A percentile compares a stretch with the other conserved stretches of the same genome.
phyloP scores from a whole-genome alignment of 2,113 vertebrate species.

The Numenius arquata region DNA sequence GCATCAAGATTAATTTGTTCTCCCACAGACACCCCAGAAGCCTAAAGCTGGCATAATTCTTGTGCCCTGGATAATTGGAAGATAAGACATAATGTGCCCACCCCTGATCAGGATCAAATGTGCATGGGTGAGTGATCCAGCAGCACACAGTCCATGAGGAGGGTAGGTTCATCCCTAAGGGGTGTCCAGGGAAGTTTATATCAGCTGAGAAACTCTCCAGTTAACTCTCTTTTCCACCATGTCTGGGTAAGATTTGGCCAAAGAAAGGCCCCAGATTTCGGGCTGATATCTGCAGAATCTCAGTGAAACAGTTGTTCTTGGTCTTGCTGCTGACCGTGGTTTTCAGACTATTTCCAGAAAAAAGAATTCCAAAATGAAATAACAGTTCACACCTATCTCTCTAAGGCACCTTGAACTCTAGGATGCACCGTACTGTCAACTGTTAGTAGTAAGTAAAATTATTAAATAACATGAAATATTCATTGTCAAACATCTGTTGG shows the following conservation, averaged over 20 bases:
- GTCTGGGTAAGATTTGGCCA: background rate
- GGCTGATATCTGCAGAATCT: background rate
- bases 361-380: background rate
- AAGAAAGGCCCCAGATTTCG: background rate
- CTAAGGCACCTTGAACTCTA: background rate
- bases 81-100: background rate
- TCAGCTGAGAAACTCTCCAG: background rate
- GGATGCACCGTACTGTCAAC: background rate
- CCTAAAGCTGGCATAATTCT: background rate
- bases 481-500: constrained; percentile 45
- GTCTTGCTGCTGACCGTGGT: background rate
- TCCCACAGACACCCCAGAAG: background rate
- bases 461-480: constrained; percentile 59
- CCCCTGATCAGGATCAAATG: background rate
- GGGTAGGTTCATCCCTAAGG: background rate
- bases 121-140: background rate
- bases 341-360: background rate
- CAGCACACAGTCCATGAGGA: background rate
- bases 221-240: background rate
- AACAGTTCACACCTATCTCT: background rate
- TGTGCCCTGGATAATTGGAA: background rate
- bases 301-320: background rate
- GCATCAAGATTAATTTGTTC: background rate
- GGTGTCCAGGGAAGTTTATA: background rate
- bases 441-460: constrained; percentile 11